Evolutionary conservation across 2,113 vertebrate species (phyloP), one percentile per base, ranked within the genome.

Genomic region (Sclerurus mexicanus): DNA sequence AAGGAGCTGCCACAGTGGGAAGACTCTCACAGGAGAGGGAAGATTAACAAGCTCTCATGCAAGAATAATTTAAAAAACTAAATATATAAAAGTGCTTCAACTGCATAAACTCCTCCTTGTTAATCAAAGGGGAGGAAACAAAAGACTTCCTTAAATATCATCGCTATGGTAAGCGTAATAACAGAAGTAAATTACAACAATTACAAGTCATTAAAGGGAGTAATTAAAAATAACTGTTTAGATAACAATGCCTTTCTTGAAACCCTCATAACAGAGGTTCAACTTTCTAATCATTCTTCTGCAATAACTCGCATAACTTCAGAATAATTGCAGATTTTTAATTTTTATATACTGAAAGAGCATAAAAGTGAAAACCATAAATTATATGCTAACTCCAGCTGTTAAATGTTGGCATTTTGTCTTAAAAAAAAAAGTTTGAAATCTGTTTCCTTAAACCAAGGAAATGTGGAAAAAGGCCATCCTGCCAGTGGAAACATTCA

Each of bases 361-460:
- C 97, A 91, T 95, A 90, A 96, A 97, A 97, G 93, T 88, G 72
- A 98, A 98, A 95, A 80, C 93, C 96, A 97, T 98, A 98, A 98
- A 98, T 98, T 98, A 98, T 64, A 98, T 39, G 97, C 97, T 97
- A 97, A 97, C 98, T 98, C 98, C 98, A 98, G 97, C 97, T 98
- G 98, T 97, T 97, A 92, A 96, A 98, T 97, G 97, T 96, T 98
- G 98, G 98, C 98, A 98, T 98, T 98, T 98, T 97, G 97, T 98
- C 96, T 97, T 91, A 91, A 93, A 97, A 92, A 94, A 96, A 58
- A 23, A 98, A 98, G 98, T 98, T 98, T 97, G 98, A 97, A 99
- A 99, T 99, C 98, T 99, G 99, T 99, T 99, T 99, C 99, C 99
- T 99, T 99, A 98, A 98, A 98, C 97, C 97, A 98, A 98, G 98